phyloP scores from a whole-genome alignment of 2,797 vertebrate species.

The Alcedo quadribrachys region DNA sequence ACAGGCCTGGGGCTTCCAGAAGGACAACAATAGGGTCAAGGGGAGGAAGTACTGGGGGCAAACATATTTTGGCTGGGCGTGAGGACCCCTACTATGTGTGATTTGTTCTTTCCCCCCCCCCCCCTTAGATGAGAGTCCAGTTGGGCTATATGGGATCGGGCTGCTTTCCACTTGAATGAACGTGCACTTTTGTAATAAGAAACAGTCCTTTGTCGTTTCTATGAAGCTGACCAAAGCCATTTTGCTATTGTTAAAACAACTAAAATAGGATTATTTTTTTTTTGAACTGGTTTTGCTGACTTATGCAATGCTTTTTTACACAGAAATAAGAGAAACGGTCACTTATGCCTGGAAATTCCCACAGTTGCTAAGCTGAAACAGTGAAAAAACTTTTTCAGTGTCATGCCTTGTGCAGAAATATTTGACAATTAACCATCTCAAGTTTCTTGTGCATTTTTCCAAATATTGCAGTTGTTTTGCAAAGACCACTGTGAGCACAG shows the following conservation, averaged over 20 bases:
- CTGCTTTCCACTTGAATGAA: constrained; percentile 11
- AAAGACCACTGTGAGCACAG: constrained; percentile 32
- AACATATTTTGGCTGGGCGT: not conserved
- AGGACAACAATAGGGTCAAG: constrained; percentile 13
- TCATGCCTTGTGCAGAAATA: constrained; percentile 28
- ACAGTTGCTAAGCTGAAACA: not conserved
- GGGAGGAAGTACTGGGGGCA: not conserved
- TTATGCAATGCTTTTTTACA: not conserved
- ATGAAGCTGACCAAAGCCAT: not conserved
- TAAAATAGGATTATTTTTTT: not conserved
- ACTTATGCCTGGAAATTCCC: constrained; percentile 31
- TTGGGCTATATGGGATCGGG: not conserved
- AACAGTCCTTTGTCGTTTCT: not conserved
- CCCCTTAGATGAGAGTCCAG: not conserved
- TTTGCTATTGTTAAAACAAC: constrained; percentile 4
- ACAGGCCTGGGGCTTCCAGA: not conserved
- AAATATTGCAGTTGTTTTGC: constrained; percentile 55
- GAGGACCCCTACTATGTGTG: not conserved
- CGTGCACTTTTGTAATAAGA: not conserved
- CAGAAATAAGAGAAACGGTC: constrained; percentile 6
- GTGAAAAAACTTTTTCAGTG: not conserved
- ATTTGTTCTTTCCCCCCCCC: not conserved
- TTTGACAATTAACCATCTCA: not conserved
- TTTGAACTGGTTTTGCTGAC: not conserved
- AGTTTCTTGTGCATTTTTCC: constrained; percentile 36